Base-by-base conservation (phyloP, 2,888 invertebrate genomes). In the Campoplex capitator region DNA sequence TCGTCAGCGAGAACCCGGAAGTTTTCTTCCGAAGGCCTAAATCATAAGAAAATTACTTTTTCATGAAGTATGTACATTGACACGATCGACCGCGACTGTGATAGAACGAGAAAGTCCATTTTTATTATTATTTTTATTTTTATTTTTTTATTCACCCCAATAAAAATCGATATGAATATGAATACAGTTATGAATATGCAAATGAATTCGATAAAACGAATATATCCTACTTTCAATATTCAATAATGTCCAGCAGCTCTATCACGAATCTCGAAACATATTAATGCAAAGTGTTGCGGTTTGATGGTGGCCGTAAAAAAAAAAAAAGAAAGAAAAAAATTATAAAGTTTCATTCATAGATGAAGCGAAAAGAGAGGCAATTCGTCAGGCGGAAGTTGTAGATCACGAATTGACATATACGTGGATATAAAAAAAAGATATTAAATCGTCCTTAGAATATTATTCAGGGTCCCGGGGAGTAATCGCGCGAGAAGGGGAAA, bases 381-480 rank as follows among this genome's bases (percentile, higher is more conserved):
- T 73, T 68, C 16, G 23, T n/a, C 70, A 76, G 71, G 65, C 76
- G 84, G 75, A 67, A 85, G 71, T 73, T 13, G 42, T 51, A 23
- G 65, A 71, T 76, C 70, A 62, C 70, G 48, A 54, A 71, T 84
- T 84, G 68, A 75, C 68, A 62, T 48, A 42, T 74, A 23, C 62
- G 18, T 28, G 23, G 42, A 48, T 18, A 45, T 68, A 42, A 65
- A 56, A 67, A 67, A 23, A 13, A 80, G 28, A 68, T 38, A 67
- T 48, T 54, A 67, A 86, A 83, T 32, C 65, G 76, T 81, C 73
- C 67, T 58, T 56, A 62, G 76, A 77, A 73, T 67, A 68, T 77
- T 67, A 68, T 77, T 76, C 80, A 58, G 38, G 67, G 73, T 73
- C 80, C 48, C 56, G 23, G 32, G 23, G 32, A 23, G 51, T 62